These are phyloP conservation scores for Bufo gargarizans DNA, from an alignment of 2,113 vertebrate genomes.

Conservation along the genomic window DNA sequence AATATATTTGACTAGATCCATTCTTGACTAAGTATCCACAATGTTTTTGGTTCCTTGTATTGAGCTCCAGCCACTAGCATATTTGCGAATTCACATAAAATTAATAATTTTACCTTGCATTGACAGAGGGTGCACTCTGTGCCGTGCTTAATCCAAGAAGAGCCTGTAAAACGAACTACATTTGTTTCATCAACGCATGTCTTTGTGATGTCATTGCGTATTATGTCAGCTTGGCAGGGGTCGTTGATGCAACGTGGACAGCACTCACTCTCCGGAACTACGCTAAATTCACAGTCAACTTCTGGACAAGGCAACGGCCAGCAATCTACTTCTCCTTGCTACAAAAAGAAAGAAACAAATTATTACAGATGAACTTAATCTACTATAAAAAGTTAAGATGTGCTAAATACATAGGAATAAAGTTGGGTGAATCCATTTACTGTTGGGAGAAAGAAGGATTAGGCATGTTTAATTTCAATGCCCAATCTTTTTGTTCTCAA, in stretches of 20 bases:
- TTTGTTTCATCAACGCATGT: constrained; percentile 92
- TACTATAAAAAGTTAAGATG: neutral
- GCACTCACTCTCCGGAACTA: constrained; percentile 90
- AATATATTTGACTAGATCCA: too few species aligned
- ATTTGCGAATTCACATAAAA: neutral
- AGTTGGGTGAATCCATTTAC: too few species aligned
- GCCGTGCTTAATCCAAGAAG: constrained; percentile 96
- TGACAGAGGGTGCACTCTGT: constrained; percentile 96
- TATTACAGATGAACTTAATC: neutral
- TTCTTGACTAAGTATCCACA: too few species aligned
- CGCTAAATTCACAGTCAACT: constrained; percentile 89
- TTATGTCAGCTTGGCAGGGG: constrained; percentile 91
- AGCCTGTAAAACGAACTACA: constrained; percentile 92
- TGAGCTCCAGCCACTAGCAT: neutral
- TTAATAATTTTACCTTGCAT: constrained; percentile 78
- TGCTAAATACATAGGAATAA: too few species aligned
- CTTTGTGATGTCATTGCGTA: constrained; percentile 95
- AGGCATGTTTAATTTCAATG: too few species aligned
- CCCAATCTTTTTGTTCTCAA: too few species aligned
- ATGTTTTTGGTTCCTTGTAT: neutral
- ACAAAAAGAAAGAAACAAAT: constrained; percentile 6
- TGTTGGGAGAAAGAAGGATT: too few species aligned
- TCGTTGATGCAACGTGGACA: constrained; percentile 90
- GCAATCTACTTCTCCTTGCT: constrained; percentile 97
- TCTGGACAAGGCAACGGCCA: constrained; percentile 93